A percentile compares a stretch with the other conserved stretches of the same genome.
Evolutionary conservation across 2,888 invertebrate species (phyloP).

Genomic region (Pycnomerus fuliginosus): DNA sequence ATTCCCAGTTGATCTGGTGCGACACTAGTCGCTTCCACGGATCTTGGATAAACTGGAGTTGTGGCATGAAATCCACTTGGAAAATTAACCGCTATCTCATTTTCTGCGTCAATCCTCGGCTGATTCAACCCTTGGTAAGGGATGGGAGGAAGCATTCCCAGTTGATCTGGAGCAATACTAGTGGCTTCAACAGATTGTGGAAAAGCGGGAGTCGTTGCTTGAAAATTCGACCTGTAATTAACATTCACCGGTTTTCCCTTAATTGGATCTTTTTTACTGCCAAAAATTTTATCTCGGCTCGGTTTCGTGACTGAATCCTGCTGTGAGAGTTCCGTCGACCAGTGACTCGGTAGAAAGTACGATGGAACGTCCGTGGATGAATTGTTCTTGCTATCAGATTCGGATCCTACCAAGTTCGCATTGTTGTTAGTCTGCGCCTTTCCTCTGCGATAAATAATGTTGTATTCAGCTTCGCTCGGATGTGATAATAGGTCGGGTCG

Average conservation of each 20-base stretch:
- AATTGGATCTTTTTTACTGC: neutral
- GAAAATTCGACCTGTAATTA: neutral
- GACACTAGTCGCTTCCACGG: conserved; percentile 14
- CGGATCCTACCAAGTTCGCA: conserved; percentile 53
- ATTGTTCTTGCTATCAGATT: conserved; percentile 54
- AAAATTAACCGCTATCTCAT: conserved; percentile 27
- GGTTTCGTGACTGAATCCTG: conserved; percentile 20
- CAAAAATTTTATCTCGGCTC: neutral
- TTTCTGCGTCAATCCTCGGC: neutral
- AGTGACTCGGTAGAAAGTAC: conserved; percentile 58
- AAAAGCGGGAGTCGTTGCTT: neutral
- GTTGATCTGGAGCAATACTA: neutral
- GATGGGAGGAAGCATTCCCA: too few species aligned
- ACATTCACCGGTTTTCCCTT: conserved; percentile 1
- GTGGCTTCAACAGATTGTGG: conserved; percentile 6
- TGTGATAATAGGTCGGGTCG: conserved; percentile 67
- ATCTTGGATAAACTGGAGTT: conserved; percentile 34
- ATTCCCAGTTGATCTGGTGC: conserved; percentile 13
- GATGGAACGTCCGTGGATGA: conserved; percentile 51
- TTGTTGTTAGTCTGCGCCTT: conserved; percentile 27
- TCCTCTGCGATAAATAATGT: conserved; percentile 39
- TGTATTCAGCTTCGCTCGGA: conserved; percentile 49
- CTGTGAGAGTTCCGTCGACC: conserved; percentile 55
- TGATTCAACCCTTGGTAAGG: too few species aligned
- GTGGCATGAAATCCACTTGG: conserved; percentile 33